Base-by-base conservation (phyloP, 1,140 invertebrate species). In the Drosophila orena region DNA sequence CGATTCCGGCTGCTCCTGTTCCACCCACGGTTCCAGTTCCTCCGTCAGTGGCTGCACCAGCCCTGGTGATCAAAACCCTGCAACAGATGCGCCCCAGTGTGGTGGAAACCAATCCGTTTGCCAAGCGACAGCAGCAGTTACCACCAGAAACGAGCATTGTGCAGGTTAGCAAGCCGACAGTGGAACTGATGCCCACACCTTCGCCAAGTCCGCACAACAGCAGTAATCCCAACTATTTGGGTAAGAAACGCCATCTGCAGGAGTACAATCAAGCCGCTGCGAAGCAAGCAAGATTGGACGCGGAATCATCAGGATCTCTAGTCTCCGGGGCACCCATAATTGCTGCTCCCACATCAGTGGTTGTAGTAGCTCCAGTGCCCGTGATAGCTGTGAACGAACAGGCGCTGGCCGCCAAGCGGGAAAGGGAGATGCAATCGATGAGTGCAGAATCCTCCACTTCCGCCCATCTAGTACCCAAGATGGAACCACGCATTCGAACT, bases 401-500 rank as follows among this genome's bases (percentile, higher is more conserved):
- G 35, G 72, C 75, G 35, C 42, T 80, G 70, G 68, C 65, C 38
- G 70, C 79, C 37, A 79, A 73, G 42, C 46, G 72, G 15, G 71
- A 76, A 24, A 66, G 61, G 15, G 72, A 76, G 52, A 35, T 17
- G 50, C 72, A 70, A 15, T 64, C 66, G 8, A 14, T 15, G 4
- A 3, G 35, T 30, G 2, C 24, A 8, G 50, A 53, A 10, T 55
- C 72, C 20, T 46, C 53, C 3, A 24, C 42, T 20, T 24, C 42
- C 5, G 3, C 22, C 8, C 40, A 22, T 47, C 34, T 54, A 0
- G 2, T 61, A 24, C 64, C 81, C 49, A 91, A 96, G 47, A 94
- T 95, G 10, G 95, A 96, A 11, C 74, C 79, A 10, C 94, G 96
- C 78, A 97, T 97, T 73, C 93, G 96, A 52, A 97, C 96, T 3